Conservation (phyloP, 2,113 vertebrate species). For the Anas platyrhynchos region DNA sequence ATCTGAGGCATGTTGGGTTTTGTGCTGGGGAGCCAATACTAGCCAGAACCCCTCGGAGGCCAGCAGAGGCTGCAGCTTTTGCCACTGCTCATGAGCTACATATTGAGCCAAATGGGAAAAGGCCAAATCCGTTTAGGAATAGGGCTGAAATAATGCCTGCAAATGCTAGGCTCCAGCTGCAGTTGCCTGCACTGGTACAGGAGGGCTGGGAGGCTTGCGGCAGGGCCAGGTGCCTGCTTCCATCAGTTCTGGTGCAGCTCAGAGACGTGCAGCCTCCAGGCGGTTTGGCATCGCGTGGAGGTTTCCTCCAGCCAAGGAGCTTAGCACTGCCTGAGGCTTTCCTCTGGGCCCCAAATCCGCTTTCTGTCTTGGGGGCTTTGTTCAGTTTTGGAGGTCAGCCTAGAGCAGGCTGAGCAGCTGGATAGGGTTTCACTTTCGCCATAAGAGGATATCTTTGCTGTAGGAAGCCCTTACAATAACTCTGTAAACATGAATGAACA, state of each 20-base stretch:
- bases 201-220: background rate
- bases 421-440: background rate
- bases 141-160: accelerated
- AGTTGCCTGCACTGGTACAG: accelerated
- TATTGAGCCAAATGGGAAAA: background rate
- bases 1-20: background rate
- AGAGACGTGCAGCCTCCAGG: background rate
- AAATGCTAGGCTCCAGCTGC: background rate
- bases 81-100: background rate
- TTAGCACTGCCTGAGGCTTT: background rate
- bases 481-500: slow-evolving; percentile 16
- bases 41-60: background rate
- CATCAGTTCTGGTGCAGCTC: background rate
- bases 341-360: background rate
- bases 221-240: background rate
- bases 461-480: slow-evolving; percentile 6
- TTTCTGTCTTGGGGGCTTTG: background rate
- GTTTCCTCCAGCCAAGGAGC: background rate
- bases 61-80: background rate
- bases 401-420: background rate
- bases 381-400: background rate
- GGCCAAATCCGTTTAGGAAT: background rate
- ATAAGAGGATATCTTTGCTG: background rate
- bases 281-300: accelerated
- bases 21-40: background rate